Percentiles rank a stretch among this genome's conserved stretches.
Conservation (phyloP, 1,140 invertebrate species). For the Halotydeus destructor region DNA sequence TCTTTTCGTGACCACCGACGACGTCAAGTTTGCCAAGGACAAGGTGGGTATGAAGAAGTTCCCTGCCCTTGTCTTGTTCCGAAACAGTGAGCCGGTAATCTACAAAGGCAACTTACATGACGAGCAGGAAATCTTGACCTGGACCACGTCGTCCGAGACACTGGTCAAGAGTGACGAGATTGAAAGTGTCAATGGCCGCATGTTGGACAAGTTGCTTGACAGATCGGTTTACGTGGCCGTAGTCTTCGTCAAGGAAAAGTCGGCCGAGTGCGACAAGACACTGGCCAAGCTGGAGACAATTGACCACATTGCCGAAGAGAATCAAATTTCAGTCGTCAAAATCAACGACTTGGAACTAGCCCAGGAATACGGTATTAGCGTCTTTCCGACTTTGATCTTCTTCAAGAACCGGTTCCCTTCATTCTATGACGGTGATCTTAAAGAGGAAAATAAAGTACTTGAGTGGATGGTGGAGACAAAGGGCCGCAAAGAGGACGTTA, state of each 20-base stretch:
- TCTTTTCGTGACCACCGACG: slow-evolving; percentile 40
- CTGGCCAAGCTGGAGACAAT: slow-evolving; percentile 77
- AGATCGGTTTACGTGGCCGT: slow-evolving; percentile 73
- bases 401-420: slow-evolving; percentile 74
- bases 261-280: slow-evolving; percentile 68
- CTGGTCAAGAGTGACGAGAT: slow-evolving; percentile 76
- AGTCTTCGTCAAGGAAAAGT: slow-evolving; percentile 83
- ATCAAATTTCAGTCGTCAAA: slow-evolving; percentile 78
- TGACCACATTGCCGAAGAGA: slow-evolving; percentile 76
- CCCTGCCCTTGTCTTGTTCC: slow-evolving; percentile 67
- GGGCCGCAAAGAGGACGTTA: slow-evolving; percentile 57
- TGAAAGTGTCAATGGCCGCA: slow-evolving; percentile 72
- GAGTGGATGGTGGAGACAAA: slow-evolving; percentile 72
- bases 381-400: slow-evolving; percentile 51
- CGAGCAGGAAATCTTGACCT: slow-evolving; percentile 64
- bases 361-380: slow-evolving; percentile 65
- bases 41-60: slow-evolving; percentile 54
- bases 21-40: slow-evolving; percentile 42
- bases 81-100: slow-evolving; percentile 46
- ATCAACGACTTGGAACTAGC: slow-evolving; percentile 70
- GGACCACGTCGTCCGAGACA: slow-evolving; percentile 76
- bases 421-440: slow-evolving; percentile 65
- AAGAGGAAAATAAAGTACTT: slow-evolving; percentile 68
- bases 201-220: slow-evolving; percentile 71
- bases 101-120: slow-evolving; percentile 59